Percentiles rank a stretch among this genome's conserved stretches.
These are phyloP conservation scores for Pedetes capensis DNA, from an alignment of 2,113 vertebrate genomes.

Conservation along the genomic window DNA sequence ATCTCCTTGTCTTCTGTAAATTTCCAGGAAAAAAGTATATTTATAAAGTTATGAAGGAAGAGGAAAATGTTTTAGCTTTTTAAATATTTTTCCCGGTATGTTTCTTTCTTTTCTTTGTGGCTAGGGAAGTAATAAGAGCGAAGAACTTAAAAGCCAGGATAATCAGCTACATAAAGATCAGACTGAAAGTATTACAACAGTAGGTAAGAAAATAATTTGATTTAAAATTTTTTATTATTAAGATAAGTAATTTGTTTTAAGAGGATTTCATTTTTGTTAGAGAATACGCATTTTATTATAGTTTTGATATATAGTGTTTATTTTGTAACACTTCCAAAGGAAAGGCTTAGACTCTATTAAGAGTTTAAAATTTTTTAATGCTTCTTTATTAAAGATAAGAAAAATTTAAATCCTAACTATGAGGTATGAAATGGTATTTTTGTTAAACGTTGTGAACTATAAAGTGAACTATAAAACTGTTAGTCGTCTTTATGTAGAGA, in stretches of 20 bases:
- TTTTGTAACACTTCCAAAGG: slow-evolving; percentile 31
- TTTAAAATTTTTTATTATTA: slow-evolving; percentile 16
- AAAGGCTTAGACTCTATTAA: slow-evolving; percentile 3
- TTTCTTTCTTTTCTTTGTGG: neutral
- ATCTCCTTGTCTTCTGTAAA: neutral
- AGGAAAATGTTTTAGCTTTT: slow-evolving; percentile 27
- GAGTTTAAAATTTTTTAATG: neutral
- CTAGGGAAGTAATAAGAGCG: neutral
- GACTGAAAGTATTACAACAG: neutral
- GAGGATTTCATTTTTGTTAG: slow-evolving; percentile 7
- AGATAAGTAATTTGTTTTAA: slow-evolving; percentile 20
- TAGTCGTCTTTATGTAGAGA: neutral
- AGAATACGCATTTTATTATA: neutral
- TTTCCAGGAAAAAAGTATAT: neutral
- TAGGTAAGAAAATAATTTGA: slow-evolving; percentile 57
- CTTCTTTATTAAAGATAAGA: neutral
- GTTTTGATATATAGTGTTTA: neutral
- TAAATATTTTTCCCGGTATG: slow-evolving; percentile 3
- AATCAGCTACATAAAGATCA: neutral
- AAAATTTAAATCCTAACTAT: slow-evolving; percentile 51
- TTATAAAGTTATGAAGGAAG: neutral
- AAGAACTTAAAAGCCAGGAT: neutral
- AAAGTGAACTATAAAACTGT: slow-evolving; percentile 22
- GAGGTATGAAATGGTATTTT: slow-evolving; percentile 4
- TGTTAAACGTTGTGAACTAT: slow-evolving; percentile 18